These are phyloP conservation scores for Trichomalopsis sarcophagae DNA, from an alignment of 1,140 invertebrate species.

Conservation along the genomic window DNA sequence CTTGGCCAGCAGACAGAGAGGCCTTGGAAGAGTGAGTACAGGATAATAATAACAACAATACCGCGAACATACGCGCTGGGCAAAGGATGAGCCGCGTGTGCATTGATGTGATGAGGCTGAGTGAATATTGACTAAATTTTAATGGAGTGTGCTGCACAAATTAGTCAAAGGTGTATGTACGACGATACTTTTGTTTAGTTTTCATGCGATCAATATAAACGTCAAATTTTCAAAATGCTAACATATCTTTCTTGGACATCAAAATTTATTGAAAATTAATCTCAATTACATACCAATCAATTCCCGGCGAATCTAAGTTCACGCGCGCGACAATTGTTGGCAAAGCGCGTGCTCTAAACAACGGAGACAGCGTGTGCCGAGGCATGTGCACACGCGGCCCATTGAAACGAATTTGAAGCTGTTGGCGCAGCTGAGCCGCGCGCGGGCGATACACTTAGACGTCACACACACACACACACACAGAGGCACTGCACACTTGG, in stretches of 20 bases:
- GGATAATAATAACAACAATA: background rate
- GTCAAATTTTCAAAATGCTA: too few relatives aligned
- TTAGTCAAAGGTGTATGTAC: too few relatives aligned
- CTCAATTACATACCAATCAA: background rate
- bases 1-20: background rate
- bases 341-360: slow-evolving; percentile 6
- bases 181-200: too few relatives aligned
- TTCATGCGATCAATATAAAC: too few relatives aligned
- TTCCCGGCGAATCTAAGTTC: background rate
- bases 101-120: too few relatives aligned
- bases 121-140: too few relatives aligned
- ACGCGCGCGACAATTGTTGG: slow-evolving; percentile 18
- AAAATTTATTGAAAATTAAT: too few relatives aligned
- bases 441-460: background rate
- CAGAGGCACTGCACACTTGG: background rate
- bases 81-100: too few relatives aligned
- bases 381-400: background rate
- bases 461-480: background rate
- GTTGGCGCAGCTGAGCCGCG: background rate
- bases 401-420: slow-evolving; percentile 35
- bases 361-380: background rate
- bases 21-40: background rate
- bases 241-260: too few relatives aligned
- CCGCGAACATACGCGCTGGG: too few relatives aligned
- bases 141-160: too few relatives aligned